Percentiles rank a stretch among this genome's conserved stretches.
phyloP scores from a whole-genome alignment of 2,113 vertebrate species.

The Irena cyanogastra region DNA sequence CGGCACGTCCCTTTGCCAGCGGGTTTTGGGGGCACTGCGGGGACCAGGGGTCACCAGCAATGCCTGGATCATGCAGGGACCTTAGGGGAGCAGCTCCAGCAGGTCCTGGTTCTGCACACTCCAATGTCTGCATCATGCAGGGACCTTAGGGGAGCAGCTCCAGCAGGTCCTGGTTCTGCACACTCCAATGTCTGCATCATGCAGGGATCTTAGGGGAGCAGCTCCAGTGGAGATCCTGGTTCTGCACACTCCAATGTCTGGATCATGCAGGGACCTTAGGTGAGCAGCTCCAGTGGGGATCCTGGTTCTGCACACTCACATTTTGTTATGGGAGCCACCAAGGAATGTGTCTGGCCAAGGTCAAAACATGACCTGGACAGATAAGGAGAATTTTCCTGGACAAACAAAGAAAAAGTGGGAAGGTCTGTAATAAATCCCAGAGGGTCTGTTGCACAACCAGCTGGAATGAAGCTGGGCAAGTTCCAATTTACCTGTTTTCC shows the following conservation, averaged over 20 bases:
- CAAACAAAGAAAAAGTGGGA: neutral
- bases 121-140: too few relatives aligned
- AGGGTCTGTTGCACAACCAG: neutral
- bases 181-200: too few relatives aligned
- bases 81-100: neutral
- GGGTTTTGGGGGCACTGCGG: fast-evolving
- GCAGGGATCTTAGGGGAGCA: neutral
- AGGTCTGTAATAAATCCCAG: neutral
- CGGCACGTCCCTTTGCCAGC: fast-evolving
- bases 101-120: neutral
- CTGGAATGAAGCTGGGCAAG: neutral
- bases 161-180: neutral
- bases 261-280: neutral
- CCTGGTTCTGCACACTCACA: neutral
- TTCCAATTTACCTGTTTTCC: neutral
- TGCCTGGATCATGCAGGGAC: neutral
- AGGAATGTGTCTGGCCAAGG: neutral
- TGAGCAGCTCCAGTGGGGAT: neutral
- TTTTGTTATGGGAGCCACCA: neutral
- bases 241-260: neutral
- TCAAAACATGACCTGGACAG: neutral
- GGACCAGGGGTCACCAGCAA: fast-evolving
- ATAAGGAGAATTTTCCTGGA: neutral
- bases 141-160: neutral
- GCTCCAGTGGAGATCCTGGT: neutral